Conservation (phyloP, 2,888 invertebrate species). For the Lasioglossum vierecki region DNA sequence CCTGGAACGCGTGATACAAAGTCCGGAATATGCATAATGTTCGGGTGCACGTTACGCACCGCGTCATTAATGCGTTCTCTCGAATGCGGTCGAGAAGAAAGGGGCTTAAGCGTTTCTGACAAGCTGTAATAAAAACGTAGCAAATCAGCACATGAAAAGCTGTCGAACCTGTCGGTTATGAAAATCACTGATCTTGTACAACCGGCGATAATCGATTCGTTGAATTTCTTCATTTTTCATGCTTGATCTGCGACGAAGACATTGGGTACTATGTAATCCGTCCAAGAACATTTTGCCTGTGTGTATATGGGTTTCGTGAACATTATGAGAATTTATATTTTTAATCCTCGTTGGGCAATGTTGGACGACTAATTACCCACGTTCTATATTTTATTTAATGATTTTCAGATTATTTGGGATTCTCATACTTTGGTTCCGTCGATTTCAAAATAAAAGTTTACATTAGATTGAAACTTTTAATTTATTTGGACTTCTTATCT, state of each 20-base stretch:
- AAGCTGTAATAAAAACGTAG: constrained; percentile 13
- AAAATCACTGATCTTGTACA: not conserved
- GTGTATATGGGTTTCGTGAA: not conserved
- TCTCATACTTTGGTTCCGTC: not conserved
- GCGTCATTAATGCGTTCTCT: constrained; percentile 9
- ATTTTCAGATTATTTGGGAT: not conserved
- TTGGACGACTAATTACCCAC: not conserved
- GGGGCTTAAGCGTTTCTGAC: constrained; percentile 9
- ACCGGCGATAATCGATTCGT: constrained; percentile 8
- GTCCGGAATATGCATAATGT: not conserved
- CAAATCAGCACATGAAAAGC: constrained; percentile 17
- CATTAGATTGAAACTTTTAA: not conserved
- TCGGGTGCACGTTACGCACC: not conserved
- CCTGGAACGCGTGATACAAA: not conserved
- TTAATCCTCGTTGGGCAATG: not conserved
- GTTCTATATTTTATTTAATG: not conserved
- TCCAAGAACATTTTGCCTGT: not conserved
- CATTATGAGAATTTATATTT: not conserved
- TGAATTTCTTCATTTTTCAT: constrained; percentile 16
- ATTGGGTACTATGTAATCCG: not conserved
- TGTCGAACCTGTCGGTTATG: constrained; percentile 19
- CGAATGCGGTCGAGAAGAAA: not conserved
- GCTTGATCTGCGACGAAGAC: not conserved
- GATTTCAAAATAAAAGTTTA: not conserved
- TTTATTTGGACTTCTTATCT: no score